phyloP scores from a whole-genome alignment of 2,797 vertebrate genomes.

The Schizothorax lantsangensis region DNA sequence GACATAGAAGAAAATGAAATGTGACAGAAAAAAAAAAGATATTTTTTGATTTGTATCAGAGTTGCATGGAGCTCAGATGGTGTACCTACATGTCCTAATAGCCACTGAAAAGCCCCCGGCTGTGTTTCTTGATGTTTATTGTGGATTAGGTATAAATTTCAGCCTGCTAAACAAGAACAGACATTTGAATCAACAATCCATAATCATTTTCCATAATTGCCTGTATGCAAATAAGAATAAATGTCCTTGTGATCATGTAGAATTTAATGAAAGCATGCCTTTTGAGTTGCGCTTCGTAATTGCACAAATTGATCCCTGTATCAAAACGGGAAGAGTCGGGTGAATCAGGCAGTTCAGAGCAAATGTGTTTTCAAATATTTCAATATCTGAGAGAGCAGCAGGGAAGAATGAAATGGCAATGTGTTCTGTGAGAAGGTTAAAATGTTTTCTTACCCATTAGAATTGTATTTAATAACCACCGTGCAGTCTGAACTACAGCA shows the following conservation, averaged over 20 bases:
- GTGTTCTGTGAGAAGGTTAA: conserved; percentile 50
- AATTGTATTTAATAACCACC: conserved; percentile 35
- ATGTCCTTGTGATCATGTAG: conserved; percentile 56
- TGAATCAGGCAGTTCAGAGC: conserved; percentile 43
- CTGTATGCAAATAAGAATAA: conserved; percentile 62
- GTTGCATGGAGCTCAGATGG: conserved; percentile 8
- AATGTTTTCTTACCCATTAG: conserved; percentile 37
- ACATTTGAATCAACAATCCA: conserved; percentile 66
- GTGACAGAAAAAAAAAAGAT: neutral
- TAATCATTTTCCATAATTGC: conserved; percentile 60
- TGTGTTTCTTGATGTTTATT: conserved; percentile 51
- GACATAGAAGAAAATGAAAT: conserved; percentile 1
- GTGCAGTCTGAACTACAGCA: conserved; percentile 9
- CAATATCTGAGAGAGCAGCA: conserved; percentile 36
- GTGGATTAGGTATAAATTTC: conserved; percentile 60
- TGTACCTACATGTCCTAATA: conserved; percentile 21
- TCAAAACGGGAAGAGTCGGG: conserved; percentile 36
- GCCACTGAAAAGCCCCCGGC: conserved; percentile 49
- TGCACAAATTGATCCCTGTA: conserved; percentile 55
- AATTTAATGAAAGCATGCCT: conserved; percentile 63
- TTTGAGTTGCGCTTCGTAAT: conserved; percentile 64
- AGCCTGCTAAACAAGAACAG: conserved; percentile 62
- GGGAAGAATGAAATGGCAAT: conserved; percentile 44
- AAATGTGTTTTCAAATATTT: conserved; percentile 44
- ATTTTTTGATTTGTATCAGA: conserved; percentile 12